Evolutionary conservation across 2,888 invertebrate species (phyloP).

Genomic region (Drosophila emarginata): DNA sequence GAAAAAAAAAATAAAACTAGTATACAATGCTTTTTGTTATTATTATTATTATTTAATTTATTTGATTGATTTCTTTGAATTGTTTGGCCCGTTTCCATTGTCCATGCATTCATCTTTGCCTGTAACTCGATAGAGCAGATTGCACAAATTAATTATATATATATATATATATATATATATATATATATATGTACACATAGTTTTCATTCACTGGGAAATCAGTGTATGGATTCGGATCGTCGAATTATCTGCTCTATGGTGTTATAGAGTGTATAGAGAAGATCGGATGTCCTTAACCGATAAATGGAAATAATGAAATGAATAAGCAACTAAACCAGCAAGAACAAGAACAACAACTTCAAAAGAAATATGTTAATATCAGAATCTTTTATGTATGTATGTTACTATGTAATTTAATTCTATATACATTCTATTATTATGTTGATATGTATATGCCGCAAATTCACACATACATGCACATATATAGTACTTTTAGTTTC

Average conservation of each 20-base stretch:
- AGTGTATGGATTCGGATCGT: not conserved
- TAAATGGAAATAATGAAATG: constrained; percentile 12
- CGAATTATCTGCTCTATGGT: not conserved
- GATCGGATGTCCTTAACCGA: not conserved
- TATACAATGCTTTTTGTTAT: constrained; percentile 12
- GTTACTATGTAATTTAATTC: constrained; percentile 56
- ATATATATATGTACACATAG: not conserved
- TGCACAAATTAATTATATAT: not conserved
- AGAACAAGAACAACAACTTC: constrained; percentile 15
- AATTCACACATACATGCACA: constrained; percentile 54
- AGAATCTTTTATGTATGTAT: constrained; percentile 58
- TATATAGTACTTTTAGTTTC: constrained; percentile 64
- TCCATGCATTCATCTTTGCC: not conserved
- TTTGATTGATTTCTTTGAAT: constrained; percentile 5
- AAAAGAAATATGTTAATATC: constrained; percentile 54
- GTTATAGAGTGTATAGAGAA: constrained; percentile 3
- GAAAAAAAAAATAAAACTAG: constrained; percentile 11
- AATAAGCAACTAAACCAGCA: not conserved
- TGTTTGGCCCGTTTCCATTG: constrained; percentile 5
- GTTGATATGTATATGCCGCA: constrained; percentile 54
- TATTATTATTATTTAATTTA: constrained; percentile 15
- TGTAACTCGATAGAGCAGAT: constrained; percentile 12
- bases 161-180: too few relatives aligned
- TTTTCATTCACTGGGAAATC: not conserved
- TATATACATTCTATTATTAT: constrained; percentile 50